Evolutionary conservation across 1,140 invertebrate genomes (phyloP), one percentile per base, ranked within the genome.

Genomic region (Drosophila asahinai): DNA sequence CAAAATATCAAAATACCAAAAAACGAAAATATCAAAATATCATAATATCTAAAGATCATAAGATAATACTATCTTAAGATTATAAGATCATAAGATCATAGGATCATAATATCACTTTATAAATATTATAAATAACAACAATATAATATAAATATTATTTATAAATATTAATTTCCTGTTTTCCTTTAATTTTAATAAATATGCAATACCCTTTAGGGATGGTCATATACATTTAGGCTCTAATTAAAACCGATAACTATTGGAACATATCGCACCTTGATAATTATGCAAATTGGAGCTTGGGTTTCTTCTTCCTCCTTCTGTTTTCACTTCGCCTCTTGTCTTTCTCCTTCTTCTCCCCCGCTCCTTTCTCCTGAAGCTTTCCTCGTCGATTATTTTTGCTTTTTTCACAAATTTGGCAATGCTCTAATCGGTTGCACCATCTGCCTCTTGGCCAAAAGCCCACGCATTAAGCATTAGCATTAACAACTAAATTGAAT

Each of bases 211-310:
- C 19, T 27, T 19, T 38, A 5, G 5, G 17, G 33, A 27, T 49
- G 25, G 22, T 61, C 60, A 65, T 60, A 36, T 60, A 36, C n/a
- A 17, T 38, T 58, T 58, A n/a, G 27, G 27, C 30, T 33, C 43
- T 38, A 64, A 54, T 64, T 43, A 55, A 17, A 33, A 52, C 30
- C 47, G 19, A 49, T 62, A 61, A 52, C 15, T 77, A 42, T 57
- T 67, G 79, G 54, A 80, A 51, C 67, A 83, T 75, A 68, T 45
- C 81, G 62, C 81, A 83, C 81, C 77, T 83, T 64, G 55, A 55
- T 81, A 68, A 84, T 84, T 84, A 86, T 73, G 67, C 65, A 65
- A 83, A 83, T 83, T 76, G 59, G 25, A 49, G 33, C 19, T 76
- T n/a, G n/a, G 45, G 19, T 19, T 33, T 49, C 27, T 27, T 33